These are phyloP conservation scores for Dicranocentrus wangi DNA, from an alignment of 2,888 invertebrate species.

Conservation along the genomic window DNA sequence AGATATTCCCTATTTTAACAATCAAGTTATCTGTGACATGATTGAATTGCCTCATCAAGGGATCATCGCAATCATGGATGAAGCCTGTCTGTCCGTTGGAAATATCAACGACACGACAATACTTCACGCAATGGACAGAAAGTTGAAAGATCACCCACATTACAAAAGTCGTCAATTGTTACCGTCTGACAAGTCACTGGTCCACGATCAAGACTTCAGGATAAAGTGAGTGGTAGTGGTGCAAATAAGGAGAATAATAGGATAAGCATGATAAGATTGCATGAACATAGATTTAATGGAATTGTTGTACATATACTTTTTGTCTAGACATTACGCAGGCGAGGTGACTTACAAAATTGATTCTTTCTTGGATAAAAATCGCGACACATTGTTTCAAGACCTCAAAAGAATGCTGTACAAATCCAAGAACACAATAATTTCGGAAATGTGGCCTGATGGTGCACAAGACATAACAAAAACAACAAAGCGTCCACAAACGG, in stretches of 20 bases:
- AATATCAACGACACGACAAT: conserved; percentile 89
- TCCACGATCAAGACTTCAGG: conserved; percentile 86
- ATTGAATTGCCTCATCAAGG: conserved; percentile 96
- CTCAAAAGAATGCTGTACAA: conserved; percentile 93
- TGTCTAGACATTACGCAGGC: conserved; percentile 91
- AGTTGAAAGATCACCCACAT: conserved; percentile 88
- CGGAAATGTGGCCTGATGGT: conserved; percentile 97
- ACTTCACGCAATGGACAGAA: conserved; percentile 93
- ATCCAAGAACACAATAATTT: conserved; percentile 85
- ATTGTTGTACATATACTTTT: not conserved
- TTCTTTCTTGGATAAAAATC: conserved; percentile 98
- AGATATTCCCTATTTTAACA: conserved; percentile 96
- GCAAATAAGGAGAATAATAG: not conserved
- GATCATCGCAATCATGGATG: conserved; percentile 93
- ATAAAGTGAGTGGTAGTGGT: conserved; percentile 82
- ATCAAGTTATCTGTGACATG: conserved; percentile 95
- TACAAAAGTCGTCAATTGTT: conserved; percentile 90
- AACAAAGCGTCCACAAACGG: conserved; percentile 94
- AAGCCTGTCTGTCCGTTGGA: conserved; percentile 96
- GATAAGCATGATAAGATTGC: conserved; percentile 1
- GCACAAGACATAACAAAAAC: conserved; percentile 91
- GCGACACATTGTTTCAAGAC: conserved; percentile 96
- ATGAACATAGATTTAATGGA: not conserved
- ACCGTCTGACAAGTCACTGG: conserved; percentile 86
- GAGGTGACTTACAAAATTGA: conserved; percentile 92